Base-by-base conservation (phyloP, 2,888 invertebrate species). In the Syrista parreyssii region DNA sequence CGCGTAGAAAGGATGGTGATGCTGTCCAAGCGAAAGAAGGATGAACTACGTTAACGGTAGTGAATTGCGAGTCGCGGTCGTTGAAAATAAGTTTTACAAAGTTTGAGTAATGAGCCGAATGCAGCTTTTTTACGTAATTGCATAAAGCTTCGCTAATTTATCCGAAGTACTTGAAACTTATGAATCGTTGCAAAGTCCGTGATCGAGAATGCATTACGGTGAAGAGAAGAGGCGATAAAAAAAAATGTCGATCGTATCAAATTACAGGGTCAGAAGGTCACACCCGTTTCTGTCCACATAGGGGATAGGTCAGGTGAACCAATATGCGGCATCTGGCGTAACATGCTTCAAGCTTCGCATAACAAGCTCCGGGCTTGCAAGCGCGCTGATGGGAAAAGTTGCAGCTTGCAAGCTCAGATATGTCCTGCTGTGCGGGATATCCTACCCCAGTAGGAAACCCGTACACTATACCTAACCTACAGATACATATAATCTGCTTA, bases 321-420 rank as follows among this genome's bases (percentile, higher is more conserved):
- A 89, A 89, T 89, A 89, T 89, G 90, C 88, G 87, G 86, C 91
- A 91, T 89, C 91, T 91, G 91, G 90, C 86, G 90, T 90, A 87
- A 91, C 91, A 91, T 84, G 90, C 86, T 90, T 90, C 89, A 88
- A 89, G 90, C 90, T 86, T 89, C 86, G 89, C 89, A 89, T 90
- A 90, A 91, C 91, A 91, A 91, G 89, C 89, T 88, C 82, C 84
- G 84, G 84, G 86, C 85, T 87, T 86, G 88, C 87, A 84, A 84
- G 79, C 31, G 82, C 85, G 87, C 87, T 90, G 90, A 91, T 90
- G 91, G 90, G 90, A 90, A 91, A 91, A 91, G 90, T 91, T 91
- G 89, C 87, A 86, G 86, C 85, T 85, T 87, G 88, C 87, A 85
- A 86, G 87, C 86, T 86, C 85, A 83, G 87, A 87, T 87, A 87